phyloP scores from a whole-genome alignment of 2,797 vertebrate species.

The Eulemur albifrons region DNA sequence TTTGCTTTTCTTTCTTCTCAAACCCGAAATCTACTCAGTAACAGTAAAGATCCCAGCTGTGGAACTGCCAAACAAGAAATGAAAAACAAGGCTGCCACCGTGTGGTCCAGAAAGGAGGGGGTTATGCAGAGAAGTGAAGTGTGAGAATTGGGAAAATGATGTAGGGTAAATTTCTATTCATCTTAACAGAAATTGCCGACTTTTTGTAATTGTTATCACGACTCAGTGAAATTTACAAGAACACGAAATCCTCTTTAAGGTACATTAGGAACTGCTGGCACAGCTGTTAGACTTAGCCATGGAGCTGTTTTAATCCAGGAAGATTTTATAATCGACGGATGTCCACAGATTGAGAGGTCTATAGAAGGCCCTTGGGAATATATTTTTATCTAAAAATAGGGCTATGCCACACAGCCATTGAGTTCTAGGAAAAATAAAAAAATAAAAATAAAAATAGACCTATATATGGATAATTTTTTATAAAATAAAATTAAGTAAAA shows the following conservation, averaged over 20 bases:
- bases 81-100: constrained; percentile 75
- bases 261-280: not conserved
- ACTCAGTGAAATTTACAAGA: not conserved
- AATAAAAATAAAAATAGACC: not conserved
- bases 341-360: not conserved
- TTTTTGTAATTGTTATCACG: not conserved
- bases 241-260: not conserved
- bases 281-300: not conserved
- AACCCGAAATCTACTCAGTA: not conserved
- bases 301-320: not conserved
- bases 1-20: not conserved
- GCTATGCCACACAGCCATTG: not conserved
- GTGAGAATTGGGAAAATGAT: not conserved
- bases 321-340: not conserved
- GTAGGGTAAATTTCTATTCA: not conserved
- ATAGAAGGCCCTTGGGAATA: not conserved
- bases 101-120: not conserved
- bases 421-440: not conserved
- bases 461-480: not conserved
- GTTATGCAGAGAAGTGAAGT: not conserved
- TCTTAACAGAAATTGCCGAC: not conserved
- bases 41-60: not conserved
- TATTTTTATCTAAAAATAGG: not conserved
- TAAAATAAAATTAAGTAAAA: constrained; percentile 1
- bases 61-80: not conserved